Percentiles rank a stretch among this genome's conserved stretches.
Evolutionary conservation across 2,113 vertebrate genomes (phyloP).

Genomic region (Forbesichthys papilliferus): DNA sequence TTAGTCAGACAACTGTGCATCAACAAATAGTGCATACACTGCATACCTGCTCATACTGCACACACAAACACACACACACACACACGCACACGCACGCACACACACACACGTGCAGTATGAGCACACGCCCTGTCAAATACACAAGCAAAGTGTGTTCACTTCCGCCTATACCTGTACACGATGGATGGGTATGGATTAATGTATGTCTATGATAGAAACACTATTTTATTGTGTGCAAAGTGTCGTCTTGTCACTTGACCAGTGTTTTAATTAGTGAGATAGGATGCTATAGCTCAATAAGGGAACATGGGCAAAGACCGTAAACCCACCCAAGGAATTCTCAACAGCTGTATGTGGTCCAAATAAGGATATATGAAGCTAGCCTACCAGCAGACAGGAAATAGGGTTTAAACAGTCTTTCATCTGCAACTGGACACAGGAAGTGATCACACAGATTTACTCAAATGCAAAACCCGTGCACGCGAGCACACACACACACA

Average conservation of each 20-base stretch:
- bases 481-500: slow-evolving; percentile 16
- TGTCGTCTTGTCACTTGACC: slow-evolving; percentile 7
- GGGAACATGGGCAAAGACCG: slow-evolving; percentile 54
- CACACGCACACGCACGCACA: not conserved
- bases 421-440: slow-evolving; percentile 37
- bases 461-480: not conserved
- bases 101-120: not conserved
- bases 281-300: slow-evolving; percentile 55
- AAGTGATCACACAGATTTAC: slow-evolving; percentile 51
- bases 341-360: slow-evolving; percentile 50
- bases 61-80: not conserved
- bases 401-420: slow-evolving; percentile 28
- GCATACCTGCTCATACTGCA: not conserved
- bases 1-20: not conserved
- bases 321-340: slow-evolving; percentile 57
- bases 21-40: not conserved
- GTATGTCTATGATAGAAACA: not conserved
- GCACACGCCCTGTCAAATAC: not conserved
- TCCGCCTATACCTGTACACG: not conserved
- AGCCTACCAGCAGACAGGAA: slow-evolving; percentile 50
- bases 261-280: slow-evolving; percentile 28
- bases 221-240: not conserved
- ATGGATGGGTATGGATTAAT: not conserved
- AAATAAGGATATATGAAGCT: slow-evolving; percentile 66
- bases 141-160: not conserved